These are phyloP conservation scores for Uromys caudimaculatus DNA, from an alignment of 2,797 vertebrate genomes.

Conservation along the genomic window DNA sequence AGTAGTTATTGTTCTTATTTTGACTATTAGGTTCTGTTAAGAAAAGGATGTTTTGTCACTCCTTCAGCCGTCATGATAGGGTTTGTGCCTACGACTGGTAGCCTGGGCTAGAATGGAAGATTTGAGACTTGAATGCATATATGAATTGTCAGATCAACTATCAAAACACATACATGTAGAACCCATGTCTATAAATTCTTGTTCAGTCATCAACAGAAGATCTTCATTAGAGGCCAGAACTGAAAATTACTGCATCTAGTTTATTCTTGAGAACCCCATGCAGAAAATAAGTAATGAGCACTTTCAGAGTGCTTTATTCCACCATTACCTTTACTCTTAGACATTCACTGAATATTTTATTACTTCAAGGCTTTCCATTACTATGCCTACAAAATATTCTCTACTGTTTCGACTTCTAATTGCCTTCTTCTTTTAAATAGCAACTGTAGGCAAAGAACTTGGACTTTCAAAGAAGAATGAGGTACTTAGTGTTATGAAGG, in stretches of 20 bases:
- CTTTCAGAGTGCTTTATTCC: neutral
- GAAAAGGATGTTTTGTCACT: neutral
- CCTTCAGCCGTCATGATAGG: neutral
- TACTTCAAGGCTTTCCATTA: neutral
- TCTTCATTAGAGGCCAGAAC: neutral
- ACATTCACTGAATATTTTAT: neutral
- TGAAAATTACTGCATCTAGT: neutral
- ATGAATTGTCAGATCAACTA: neutral
- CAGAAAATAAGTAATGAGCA: neutral
- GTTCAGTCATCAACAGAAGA: neutral
- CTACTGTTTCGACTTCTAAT: neutral
- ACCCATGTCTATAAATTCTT: neutral
- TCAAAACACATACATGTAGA: neutral
- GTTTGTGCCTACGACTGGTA: neutral
- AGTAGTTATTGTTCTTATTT: slow-evolving; percentile 8
- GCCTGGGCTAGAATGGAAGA: neutral
- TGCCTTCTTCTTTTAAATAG: neutral
- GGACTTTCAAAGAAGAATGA: neutral
- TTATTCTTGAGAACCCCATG: neutral
- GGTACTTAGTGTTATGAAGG: neutral
- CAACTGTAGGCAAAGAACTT: neutral
- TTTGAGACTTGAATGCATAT: neutral
- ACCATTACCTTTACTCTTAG: neutral
- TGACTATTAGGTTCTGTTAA: neutral
- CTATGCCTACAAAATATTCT: neutral